Evolutionary conservation across 1,140 invertebrate species (phyloP).

Genomic region (Ips nitidus): DNA sequence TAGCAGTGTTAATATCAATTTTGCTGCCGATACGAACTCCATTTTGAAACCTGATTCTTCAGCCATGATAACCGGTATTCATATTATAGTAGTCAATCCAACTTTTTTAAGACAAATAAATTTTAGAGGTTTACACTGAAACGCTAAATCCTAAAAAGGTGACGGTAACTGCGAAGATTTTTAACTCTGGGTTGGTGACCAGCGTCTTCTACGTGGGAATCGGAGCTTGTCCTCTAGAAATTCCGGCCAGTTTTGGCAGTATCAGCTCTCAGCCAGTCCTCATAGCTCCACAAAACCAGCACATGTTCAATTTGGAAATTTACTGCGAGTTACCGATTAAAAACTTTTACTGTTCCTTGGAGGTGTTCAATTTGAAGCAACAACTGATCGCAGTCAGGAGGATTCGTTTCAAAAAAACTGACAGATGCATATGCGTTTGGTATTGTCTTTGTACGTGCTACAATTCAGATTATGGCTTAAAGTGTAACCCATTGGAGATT

Average conservation of each 20-base stretch:
- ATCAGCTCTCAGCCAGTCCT: constrained; percentile 47
- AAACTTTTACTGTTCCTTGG: constrained; percentile 52
- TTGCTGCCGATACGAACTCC: constrained; percentile 53
- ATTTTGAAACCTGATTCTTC: constrained; percentile 48
- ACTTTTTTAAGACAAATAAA: too few species aligned
- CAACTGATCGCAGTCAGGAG: constrained; percentile 52
- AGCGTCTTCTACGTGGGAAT: constrained; percentile 51
- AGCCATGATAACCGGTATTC: constrained; percentile 48
- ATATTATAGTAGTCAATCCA: neutral
- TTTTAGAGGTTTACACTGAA: constrained; percentile 52
- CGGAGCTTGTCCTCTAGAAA: constrained; percentile 51
- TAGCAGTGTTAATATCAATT: constrained; percentile 53
- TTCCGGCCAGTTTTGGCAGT: constrained; percentile 51
- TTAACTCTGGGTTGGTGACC: constrained; percentile 52
- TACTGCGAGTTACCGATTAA: constrained; percentile 46
- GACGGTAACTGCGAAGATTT: constrained; percentile 51
- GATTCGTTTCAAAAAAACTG: constrained; percentile 50
- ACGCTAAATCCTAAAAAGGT: constrained; percentile 50
- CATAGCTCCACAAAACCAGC: constrained; percentile 53
- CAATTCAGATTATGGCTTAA: constrained; percentile 42
- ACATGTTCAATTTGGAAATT: constrained; percentile 51
- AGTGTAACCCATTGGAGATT: constrained; percentile 46
- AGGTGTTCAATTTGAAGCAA: constrained; percentile 51
- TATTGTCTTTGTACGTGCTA: constrained; percentile 55
- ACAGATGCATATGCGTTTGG: constrained; percentile 55